Evolutionary conservation across 2,888 invertebrate species (phyloP).

Genomic region (Colletes collaris): DNA sequence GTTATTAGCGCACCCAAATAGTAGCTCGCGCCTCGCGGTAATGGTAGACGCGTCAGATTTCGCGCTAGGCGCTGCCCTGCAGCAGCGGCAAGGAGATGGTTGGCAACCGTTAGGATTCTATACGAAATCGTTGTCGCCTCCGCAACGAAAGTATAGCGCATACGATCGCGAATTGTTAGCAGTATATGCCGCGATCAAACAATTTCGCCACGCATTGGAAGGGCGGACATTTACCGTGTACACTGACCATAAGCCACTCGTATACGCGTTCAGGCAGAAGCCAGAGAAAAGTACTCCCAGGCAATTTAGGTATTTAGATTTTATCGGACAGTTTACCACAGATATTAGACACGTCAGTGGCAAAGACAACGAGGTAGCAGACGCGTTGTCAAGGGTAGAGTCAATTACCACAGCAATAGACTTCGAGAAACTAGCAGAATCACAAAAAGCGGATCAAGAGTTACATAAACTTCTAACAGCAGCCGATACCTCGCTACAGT

Average conservation of each 20-base stretch:
- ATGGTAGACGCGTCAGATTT: conserved; percentile 9
- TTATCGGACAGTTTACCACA: conserved; percentile 7
- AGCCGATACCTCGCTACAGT: not conserved
- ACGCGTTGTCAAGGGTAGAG: not conserved
- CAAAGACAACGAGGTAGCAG: conserved; percentile 3
- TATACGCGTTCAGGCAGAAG: conserved; percentile 1
- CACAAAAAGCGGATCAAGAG: not conserved
- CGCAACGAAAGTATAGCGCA: conserved; percentile 1
- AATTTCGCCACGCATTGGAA: not conserved
- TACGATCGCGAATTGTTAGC: conserved; percentile 10
- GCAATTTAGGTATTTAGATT: conserved; percentile 9
- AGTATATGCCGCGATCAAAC: not conserved
- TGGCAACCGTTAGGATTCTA: not conserved
- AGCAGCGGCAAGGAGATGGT: not conserved
- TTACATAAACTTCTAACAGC: not conserved
- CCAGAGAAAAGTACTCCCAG: not conserved
- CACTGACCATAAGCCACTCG: conserved; percentile 1
- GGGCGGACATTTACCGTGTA: not conserved
- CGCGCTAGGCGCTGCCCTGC: conserved; percentile 5
- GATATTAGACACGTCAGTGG: conserved; percentile 2
- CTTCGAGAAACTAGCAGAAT: not conserved
- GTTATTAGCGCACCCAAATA: conserved; percentile 1
- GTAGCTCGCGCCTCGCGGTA: not conserved
- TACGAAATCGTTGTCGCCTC: not conserved
- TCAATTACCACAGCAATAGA: not conserved